phyloP scores from a whole-genome alignment of 1,140 invertebrate species.

The Dreissena rostriformis region DNA sequence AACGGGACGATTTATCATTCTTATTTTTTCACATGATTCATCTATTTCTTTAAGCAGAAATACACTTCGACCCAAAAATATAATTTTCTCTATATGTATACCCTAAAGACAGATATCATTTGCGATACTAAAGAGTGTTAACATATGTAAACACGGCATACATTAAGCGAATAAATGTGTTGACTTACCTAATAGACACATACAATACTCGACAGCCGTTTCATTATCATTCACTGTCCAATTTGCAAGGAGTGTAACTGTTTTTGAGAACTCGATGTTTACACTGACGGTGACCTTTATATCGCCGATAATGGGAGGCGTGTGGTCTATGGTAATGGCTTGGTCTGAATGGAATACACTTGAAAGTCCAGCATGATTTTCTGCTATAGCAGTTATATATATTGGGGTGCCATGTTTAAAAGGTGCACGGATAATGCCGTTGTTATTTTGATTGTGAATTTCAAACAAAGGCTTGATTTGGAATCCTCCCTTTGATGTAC shows the following conservation, averaged over 20 bases:
- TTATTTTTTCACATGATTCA: too few species aligned
- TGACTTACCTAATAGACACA: constrained; percentile 46
- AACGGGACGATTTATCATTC: too few species aligned
- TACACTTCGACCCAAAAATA: too few species aligned
- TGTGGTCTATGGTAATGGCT: constrained; percentile 48
- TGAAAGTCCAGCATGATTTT: constrained; percentile 54
- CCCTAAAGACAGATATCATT: too few species aligned
- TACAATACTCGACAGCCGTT: constrained; percentile 46
- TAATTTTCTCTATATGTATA: too few species aligned
- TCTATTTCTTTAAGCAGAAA: too few species aligned
- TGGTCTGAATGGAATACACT: constrained; percentile 33
- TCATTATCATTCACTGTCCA: constrained; percentile 50
- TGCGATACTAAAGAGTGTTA: too few species aligned
- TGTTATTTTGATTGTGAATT: constrained; percentile 12
- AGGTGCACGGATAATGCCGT: constrained; percentile 28
- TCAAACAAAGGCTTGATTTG: constrained; percentile 39
- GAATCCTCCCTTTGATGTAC: constrained; percentile 55
- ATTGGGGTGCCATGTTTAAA: constrained; percentile 32
- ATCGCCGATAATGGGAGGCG: constrained; percentile 35
- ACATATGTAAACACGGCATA: too few species aligned
- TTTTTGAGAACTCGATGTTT: neutral
- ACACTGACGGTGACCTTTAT: constrained; percentile 14
- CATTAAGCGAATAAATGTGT: too few species aligned
- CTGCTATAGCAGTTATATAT: constrained; percentile 45
- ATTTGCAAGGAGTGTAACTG: neutral